Evolutionary conservation across 2,888 invertebrate species (phyloP), one percentile per base, ranked within the genome.

Genomic region (Anticlea derivata): DNA sequence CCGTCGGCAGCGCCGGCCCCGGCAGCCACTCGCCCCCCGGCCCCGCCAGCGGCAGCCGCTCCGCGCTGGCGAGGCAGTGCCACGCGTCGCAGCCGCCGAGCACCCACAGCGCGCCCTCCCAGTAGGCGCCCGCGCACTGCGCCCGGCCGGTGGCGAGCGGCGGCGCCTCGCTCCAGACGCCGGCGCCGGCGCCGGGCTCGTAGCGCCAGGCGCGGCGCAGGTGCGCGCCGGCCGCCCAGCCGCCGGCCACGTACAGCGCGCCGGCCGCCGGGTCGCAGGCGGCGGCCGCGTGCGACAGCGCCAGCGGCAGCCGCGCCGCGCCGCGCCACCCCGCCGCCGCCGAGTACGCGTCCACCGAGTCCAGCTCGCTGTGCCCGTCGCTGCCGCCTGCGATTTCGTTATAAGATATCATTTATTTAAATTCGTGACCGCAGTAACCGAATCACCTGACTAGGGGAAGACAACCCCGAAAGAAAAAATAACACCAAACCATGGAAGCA

Each of bases 31-130:
- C 94, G 81, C 5, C 94, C 92, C 0, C 93, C 92, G 63, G 50
- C 23, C 53, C 60, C 27, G 50, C 65, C 44, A 73, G 69, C 27
- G 65, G 46, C 68, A 86, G 75, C 45, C 64, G 65, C 76, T 91
- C 91, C 6, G 83, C 83, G 62, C 70, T 65, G 27, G 86, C 79
- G 34, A 96, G 91, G 78, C 96, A 96, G 83, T 94, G 95, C 96
- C 96, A 97, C n/a, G 95, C 93, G 83, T 97, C 96, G 78, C 96
- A 96, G 20, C 97, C 97, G 51, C 97, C 97, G 50, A 95, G 94
- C 22, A 94, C 96, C 91, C 95, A 95, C 47, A 97, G 91, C 65
- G 92, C 87, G 51, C 93, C 94, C 55, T 92, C 90, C 87, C 94
- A 94, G 22, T 92, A 86, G 53, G 94, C 93, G 22, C 94, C 95